phyloP scores from a whole-genome alignment of 2,113 vertebrate species.

The Aspidoscelis tigris region DNA sequence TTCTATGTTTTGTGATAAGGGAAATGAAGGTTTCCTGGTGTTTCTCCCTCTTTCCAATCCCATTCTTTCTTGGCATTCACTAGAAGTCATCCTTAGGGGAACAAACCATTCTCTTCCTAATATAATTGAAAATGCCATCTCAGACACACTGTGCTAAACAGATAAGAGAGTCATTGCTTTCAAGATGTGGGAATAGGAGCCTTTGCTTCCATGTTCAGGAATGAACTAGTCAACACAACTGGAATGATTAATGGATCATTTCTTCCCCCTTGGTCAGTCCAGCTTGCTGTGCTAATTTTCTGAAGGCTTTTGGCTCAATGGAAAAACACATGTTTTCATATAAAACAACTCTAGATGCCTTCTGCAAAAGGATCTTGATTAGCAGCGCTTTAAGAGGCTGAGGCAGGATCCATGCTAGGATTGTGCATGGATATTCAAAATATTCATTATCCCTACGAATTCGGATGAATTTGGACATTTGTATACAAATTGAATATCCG shows the following conservation, averaged over 20 bases:
- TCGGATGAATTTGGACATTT: too few relatives aligned
- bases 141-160: background rate
- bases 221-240: background rate
- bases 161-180: background rate
- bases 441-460: too few relatives aligned
- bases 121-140: background rate
- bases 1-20: background rate
- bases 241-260: background rate
- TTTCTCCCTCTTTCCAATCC: background rate
- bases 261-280: background rate
- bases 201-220: background rate
- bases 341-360: background rate
- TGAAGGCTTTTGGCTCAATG: background rate
- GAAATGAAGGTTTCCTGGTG: background rate
- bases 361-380: background rate
- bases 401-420: too few relatives aligned
- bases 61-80: background rate
- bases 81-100: background rate
- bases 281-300: background rate
- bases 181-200: background rate
- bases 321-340: background rate
- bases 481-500: too few relatives aligned
- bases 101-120: slow-evolving; percentile 11
- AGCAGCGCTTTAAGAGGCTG: background rate
- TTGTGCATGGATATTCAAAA: too few relatives aligned